These are phyloP conservation scores for Aphyosemion australe DNA, from an alignment of 2,113 vertebrate species.

Conservation along the genomic window DNA sequence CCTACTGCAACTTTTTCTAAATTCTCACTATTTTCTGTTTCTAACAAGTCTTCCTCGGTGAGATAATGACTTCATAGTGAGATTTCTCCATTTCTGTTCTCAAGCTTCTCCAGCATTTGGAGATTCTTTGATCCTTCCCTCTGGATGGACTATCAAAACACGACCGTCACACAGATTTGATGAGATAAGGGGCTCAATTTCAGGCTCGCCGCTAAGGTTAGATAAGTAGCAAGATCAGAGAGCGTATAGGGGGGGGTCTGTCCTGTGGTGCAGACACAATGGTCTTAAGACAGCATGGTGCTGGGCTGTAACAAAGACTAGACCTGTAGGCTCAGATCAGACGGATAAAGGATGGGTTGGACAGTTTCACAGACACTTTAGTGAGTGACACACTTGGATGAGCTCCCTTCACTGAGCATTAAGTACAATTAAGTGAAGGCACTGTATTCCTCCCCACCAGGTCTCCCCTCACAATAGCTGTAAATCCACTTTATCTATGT, in stretches of 20 bases:
- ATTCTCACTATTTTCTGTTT: too few species aligned
- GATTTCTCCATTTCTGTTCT: neutral
- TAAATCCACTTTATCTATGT: constrained; percentile 58
- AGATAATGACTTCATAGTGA: neutral
- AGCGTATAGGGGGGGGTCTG: constrained; percentile 5
- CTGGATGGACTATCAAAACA: constrained; percentile 46
- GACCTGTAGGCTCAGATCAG: constrained; percentile 31
- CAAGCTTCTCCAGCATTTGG: constrained; percentile 9
- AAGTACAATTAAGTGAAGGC: constrained; percentile 65
- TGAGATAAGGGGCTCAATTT: constrained; percentile 58
- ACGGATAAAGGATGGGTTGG: constrained; percentile 40
- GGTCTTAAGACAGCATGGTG: constrained; percentile 6
- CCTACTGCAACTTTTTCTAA: too few species aligned
- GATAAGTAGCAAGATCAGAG: constrained; percentile 33
- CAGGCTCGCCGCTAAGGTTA: constrained; percentile 31
- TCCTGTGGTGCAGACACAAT: constrained; percentile 16
- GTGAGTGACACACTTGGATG: constrained; percentile 56
- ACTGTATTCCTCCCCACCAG: constrained; percentile 53
- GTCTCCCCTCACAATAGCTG: constrained; percentile 22
- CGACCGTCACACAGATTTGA: constrained; percentile 38
- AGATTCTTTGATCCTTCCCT: constrained; percentile 29
- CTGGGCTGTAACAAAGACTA: constrained; percentile 55
- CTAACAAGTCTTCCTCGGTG: too few species aligned
- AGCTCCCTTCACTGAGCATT: constrained; percentile 59
- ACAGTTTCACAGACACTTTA: constrained; percentile 49